Percentiles rank a stretch among this genome's conserved stretches.
phyloP scores from a whole-genome alignment of 2,797 vertebrate species.

The Anisognathus igniventris region DNA sequence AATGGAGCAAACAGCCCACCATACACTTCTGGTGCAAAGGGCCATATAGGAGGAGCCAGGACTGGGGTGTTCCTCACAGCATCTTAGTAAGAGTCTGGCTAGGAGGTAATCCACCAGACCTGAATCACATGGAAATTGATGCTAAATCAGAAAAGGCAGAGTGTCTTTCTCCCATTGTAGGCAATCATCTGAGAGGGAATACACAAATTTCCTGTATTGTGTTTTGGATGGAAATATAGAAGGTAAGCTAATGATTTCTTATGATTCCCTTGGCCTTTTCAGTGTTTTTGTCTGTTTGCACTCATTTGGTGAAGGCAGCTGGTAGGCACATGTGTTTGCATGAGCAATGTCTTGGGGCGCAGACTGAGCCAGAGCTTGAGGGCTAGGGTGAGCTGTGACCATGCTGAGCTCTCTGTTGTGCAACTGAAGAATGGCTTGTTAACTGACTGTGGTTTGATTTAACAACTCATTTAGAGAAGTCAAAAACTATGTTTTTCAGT shows the following conservation, averaged over 20 bases:
- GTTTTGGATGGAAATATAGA: neutral
- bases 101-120: neutral
- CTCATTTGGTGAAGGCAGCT: neutral
- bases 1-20: neutral
- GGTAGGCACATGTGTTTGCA: neutral
- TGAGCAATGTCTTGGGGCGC: neutral
- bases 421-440: neutral
- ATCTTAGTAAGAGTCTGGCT: neutral
- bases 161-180: neutral
- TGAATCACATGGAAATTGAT: neutral
- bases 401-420: neutral
- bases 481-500: neutral
- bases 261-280: neutral
- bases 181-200: neutral
- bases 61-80: neutral
- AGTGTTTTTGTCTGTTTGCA: neutral
- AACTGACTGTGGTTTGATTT: neutral
- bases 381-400: neutral
- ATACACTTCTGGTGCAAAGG: neutral
- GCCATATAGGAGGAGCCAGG: neutral
- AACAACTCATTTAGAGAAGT: neutral
- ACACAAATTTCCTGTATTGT: neutral
- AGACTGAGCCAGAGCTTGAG: accelerated
- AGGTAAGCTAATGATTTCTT: neutral
- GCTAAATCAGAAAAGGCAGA: neutral